phyloP scores from a whole-genome alignment of 2,888 invertebrate genomes.

The Drosophila kuntzei region DNA sequence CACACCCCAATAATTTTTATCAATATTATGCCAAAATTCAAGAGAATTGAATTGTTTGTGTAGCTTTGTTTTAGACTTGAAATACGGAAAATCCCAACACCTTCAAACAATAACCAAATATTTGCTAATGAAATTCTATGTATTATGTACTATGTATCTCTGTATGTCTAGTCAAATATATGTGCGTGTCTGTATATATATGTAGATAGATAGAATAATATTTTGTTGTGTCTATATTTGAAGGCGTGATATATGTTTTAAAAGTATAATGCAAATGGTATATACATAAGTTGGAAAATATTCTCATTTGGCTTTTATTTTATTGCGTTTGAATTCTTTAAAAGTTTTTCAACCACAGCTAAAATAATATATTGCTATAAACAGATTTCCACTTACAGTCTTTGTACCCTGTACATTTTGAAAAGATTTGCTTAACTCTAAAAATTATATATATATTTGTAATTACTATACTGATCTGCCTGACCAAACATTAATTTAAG shows the following conservation, averaged over 20 bases:
- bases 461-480: not conserved
- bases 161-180: slow-evolving; percentile 11
- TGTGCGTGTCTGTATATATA: slow-evolving; percentile 6
- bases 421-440: not conserved
- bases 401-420: not conserved
- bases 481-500: not conserved
- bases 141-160: slow-evolving; percentile 19
- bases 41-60: slow-evolving; percentile 42
- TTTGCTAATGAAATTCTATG: slow-evolving; percentile 55
- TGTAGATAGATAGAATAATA: slow-evolving; percentile 31
- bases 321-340: slow-evolving; percentile 27
- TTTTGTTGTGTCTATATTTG: slow-evolving; percentile 62
- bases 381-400: slow-evolving; percentile 8
- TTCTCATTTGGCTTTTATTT: slow-evolving; percentile 18
- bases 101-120: slow-evolving; percentile 51
- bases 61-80: slow-evolving; percentile 36
- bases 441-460: not conserved
- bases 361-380: slow-evolving; percentile 2
- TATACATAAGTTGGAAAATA: slow-evolving; percentile 24
- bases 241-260: slow-evolving; percentile 40
- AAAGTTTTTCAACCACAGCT: slow-evolving; percentile 5
- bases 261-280: slow-evolving; percentile 27
- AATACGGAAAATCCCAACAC: slow-evolving; percentile 31
- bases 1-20: slow-evolving; percentile 27
- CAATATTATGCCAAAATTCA: slow-evolving; percentile 45